Base-by-base conservation (phyloP, 2,797 vertebrate genomes). In the Sebastes kiyomatsui region DNA sequence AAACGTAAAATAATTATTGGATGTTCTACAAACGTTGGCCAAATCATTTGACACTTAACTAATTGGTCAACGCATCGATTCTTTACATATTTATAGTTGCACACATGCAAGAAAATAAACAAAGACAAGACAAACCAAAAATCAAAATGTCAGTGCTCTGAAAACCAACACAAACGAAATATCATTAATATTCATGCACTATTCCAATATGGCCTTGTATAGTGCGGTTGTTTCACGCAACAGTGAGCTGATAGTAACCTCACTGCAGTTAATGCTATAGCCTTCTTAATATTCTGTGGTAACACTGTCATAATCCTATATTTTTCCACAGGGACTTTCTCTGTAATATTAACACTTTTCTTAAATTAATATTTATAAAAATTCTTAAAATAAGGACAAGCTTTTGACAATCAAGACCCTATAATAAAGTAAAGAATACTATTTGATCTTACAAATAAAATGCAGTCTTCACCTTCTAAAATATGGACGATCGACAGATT, bases 401-500 rank as follows among this genome's bases (percentile, higher is more conserved):
- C 20, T 82, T 82, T 59, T 49, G 52, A 71, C 35, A 70, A 67
- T 67, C 58, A 78, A 67, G 54, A 23, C 12, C 28, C 13, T 38
- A 38, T 23, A 74, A 33, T 52, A 22, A 77, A 67, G 72, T 55
- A 64, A 38, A 49, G 67, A 7, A 35, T 62, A 49, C 10, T n/a
- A 71, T 85, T 79, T 86, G 72, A 85, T 83, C 65, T 81, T 67
- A 82, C 32, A 90, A 85, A 83, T 67, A 79, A 79, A 81, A 90
- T 72, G 77, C 82, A 77, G 82, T 75, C 75, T 85, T 82, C 70
- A 67, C 68, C 78, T 76, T 84, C 61, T 92, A 58, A 84, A 90
- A 90, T 91, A 90, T 92, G 90, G 84, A 90, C 83, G 86, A 91
- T 89, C 81, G 92, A 93, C 93, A 94, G 93, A 94, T 94, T 95